phyloP scores from a whole-genome alignment of 2,888 invertebrate genomes.

The Drosophila putrida region DNA sequence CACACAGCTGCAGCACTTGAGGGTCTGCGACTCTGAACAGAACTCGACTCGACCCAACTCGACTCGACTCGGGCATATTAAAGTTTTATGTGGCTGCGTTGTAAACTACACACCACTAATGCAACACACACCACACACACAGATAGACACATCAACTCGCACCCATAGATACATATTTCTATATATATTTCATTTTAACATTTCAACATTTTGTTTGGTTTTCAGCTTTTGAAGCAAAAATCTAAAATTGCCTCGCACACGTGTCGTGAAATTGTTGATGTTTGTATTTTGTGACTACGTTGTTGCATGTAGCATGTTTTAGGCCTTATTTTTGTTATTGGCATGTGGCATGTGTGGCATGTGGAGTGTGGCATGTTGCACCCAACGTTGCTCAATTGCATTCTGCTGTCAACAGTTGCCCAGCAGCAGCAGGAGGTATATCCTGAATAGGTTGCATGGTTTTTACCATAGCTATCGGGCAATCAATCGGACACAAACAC shows the following conservation, averaged over 20 bases:
- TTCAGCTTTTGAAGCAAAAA: conserved; percentile 51
- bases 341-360: background rate
- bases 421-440: no score
- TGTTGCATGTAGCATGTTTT: conserved; percentile 13
- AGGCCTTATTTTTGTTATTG: conserved; percentile 2
- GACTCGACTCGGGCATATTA: conserved; percentile 48
- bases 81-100: conserved; percentile 61
- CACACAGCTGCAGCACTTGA: conserved; percentile 39
- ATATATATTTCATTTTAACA: conserved; percentile 44
- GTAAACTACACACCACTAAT: conserved; percentile 41
- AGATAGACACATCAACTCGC: background rate
- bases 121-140: conserved; percentile 27
- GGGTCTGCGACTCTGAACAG: conserved; percentile 33
- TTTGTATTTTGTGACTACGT: conserved; percentile 27
- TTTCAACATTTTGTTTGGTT: conserved; percentile 64
- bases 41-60: conserved; percentile 42
- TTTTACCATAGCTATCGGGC: conserved; percentile 4
- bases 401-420: conserved; percentile 33
- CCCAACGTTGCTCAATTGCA: conserved; percentile 30
- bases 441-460: conserved; percentile 5
- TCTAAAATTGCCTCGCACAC: conserved; percentile 49
- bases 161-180: conserved; percentile 26
- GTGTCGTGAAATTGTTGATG: conserved; percentile 44
- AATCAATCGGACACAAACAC: conserved; percentile 30
- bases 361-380: conserved; percentile 13